These are phyloP conservation scores for Cryptoblepharus egeriae DNA, from an alignment of 2,797 vertebrate species.

Conservation along the genomic window DNA sequence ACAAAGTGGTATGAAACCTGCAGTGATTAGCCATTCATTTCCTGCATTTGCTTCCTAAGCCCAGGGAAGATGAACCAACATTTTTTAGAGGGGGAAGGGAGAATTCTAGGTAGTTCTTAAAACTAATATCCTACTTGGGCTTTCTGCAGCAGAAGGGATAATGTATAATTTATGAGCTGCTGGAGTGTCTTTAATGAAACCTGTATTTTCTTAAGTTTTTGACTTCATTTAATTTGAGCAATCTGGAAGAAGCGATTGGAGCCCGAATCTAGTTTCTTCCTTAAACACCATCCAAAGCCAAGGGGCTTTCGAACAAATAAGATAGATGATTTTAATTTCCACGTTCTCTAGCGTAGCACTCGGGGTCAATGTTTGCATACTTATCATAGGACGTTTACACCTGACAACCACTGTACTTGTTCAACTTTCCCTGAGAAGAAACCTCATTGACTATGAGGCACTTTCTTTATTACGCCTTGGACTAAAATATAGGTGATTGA, in stretches of 20 bases:
- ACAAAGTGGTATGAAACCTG: slow-evolving; percentile 45
- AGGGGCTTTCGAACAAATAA: slow-evolving; percentile 66
- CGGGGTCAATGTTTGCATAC: slow-evolving; percentile 75
- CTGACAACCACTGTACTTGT: slow-evolving; percentile 68
- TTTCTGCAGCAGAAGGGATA: slow-evolving; percentile 35
- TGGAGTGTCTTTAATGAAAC: slow-evolving; percentile 68
- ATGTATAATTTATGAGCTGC: slow-evolving; percentile 61
- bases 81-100: slow-evolving; percentile 29
- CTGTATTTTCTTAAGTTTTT: slow-evolving; percentile 66
- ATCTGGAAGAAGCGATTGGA: slow-evolving; percentile 63
- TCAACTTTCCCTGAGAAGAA: slow-evolving; percentile 68
- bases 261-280: slow-evolving; percentile 45
- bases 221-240: slow-evolving; percentile 69
- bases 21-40: slow-evolving; percentile 42
- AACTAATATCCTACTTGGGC: slow-evolving; percentile 48
- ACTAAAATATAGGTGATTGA: slow-evolving; percentile 75
- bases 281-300: slow-evolving; percentile 62
- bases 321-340: slow-evolving; percentile 77
- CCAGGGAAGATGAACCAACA: slow-evolving; percentile 46
- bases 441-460: slow-evolving; percentile 70
- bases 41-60: slow-evolving; percentile 44
- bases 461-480: slow-evolving; percentile 74
- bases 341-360: slow-evolving; percentile 69
- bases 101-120: slow-evolving; percentile 59
- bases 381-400: slow-evolving; percentile 73